Evolutionary conservation across 2,113 vertebrate genomes (phyloP).

Genomic region (Hippocampus guttulatus): DNA sequence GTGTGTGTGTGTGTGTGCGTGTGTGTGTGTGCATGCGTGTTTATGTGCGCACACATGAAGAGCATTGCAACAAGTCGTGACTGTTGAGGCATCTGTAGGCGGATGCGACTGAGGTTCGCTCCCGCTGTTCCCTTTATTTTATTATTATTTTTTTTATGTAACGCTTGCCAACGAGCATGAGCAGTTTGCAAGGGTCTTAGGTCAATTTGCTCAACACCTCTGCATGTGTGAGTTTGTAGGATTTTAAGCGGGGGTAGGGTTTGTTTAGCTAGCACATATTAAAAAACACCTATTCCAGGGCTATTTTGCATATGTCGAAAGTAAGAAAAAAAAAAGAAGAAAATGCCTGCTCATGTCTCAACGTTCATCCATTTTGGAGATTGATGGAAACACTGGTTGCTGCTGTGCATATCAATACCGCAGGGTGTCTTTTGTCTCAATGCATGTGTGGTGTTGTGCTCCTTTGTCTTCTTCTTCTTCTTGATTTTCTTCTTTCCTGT

Average conservation of each 20-base stretch:
- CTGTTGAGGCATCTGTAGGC: constrained; percentile 76
- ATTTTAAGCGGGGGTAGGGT: constrained; percentile 24
- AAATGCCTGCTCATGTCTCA: background rate
- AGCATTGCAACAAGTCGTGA: constrained; percentile 72
- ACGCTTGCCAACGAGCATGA: constrained; percentile 51
- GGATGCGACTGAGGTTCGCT: constrained; percentile 69
- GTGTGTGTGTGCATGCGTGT: constrained; percentile 37
- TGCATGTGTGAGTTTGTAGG: constrained; percentile 37
- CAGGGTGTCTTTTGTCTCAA: constrained; percentile 14
- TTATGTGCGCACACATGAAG: constrained; percentile 17
- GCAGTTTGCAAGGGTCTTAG: constrained; percentile 59
- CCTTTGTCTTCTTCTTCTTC: constrained; percentile 22
- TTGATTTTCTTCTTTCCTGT: constrained; percentile 4
- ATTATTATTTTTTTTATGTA: constrained; percentile 61
- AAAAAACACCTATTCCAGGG: background rate
- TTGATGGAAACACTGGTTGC: constrained; percentile 1
- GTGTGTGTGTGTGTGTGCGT: background rate
- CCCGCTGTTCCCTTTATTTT: constrained; percentile 17
- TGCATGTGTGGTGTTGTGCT: background rate
- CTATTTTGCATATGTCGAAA: background rate
- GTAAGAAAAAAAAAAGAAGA: background rate
- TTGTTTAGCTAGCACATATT: background rate
- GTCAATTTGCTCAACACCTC: constrained; percentile 70
- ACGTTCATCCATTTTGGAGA: background rate
- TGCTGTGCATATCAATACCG: constrained; percentile 38